Conservation (phyloP, 2,113 vertebrate species). For the Cinclus mexicanus region DNA sequence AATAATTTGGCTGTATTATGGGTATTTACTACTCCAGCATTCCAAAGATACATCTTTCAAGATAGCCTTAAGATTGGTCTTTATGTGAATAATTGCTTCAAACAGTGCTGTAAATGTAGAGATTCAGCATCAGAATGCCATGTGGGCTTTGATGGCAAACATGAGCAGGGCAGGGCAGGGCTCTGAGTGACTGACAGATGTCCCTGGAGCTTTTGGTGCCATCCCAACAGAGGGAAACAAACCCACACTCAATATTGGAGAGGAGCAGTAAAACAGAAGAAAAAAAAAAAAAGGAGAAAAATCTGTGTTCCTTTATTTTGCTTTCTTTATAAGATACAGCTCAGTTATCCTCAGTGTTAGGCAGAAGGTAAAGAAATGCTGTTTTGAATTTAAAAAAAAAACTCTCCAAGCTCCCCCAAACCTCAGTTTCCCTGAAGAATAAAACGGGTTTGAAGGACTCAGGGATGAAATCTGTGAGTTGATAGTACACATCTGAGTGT, state of each 20-base stretch:
- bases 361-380: background rate
- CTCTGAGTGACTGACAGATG: background rate
- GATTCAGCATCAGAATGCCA: background rate
- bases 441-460: background rate
- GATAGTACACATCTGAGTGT: too few relatives aligned
- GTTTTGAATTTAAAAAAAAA: background rate
- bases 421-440: background rate
- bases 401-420: background rate
- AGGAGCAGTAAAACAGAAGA: background rate
- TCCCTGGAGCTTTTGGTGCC: background rate
- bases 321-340: background rate
- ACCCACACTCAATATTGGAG: fast-evolving
- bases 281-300: background rate
- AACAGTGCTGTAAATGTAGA: background rate
- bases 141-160: background rate
- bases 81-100: background rate
- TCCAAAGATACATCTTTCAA: background rate
- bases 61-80: background rate
- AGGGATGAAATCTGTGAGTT: background rate
- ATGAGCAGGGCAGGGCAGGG: fast-evolving
- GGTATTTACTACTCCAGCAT: background rate
- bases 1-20: background rate
- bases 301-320: background rate
- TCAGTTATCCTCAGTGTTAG: fast-evolving
- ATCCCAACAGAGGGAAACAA: background rate